These are phyloP conservation scores for Callipepla californica DNA, from an alignment of 2,113 vertebrate genomes.

Conservation along the genomic window DNA sequence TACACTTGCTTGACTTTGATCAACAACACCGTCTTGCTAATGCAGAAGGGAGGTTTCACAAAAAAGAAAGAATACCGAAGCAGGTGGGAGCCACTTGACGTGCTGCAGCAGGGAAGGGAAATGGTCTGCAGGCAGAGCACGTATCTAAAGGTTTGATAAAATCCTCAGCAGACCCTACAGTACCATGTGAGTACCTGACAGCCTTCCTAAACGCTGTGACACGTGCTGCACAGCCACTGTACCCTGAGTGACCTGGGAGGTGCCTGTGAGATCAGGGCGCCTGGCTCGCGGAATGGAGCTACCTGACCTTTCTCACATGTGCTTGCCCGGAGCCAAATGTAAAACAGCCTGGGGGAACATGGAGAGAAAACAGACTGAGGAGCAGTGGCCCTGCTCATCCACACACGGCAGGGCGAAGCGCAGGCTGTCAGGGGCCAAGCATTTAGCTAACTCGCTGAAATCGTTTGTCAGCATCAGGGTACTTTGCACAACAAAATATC, in stretches of 20 bases:
- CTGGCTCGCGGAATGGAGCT: neutral
- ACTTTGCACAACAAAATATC: neutral
- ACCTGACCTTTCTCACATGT: neutral
- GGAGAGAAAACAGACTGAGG: neutral
- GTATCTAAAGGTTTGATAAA: neutral
- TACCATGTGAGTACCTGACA: neutral
- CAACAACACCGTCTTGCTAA: fast-evolving
- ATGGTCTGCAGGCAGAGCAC: neutral
- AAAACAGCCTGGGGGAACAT: neutral
- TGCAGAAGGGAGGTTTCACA: fast-evolving
- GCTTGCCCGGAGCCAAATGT: neutral
- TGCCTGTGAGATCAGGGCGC: neutral
- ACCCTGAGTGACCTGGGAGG: neutral
- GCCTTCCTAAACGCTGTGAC: neutral
- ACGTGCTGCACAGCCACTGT: fast-evolving
- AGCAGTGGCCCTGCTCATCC: neutral
- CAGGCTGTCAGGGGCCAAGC: neutral
- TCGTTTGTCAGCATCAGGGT: neutral
- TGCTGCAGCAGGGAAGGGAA: neutral
- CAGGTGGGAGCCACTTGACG: neutral
- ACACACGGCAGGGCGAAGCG: neutral
- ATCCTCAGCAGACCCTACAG: neutral
- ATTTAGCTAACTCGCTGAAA: neutral
- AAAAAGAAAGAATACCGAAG: neutral
- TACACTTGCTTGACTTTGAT: fast-evolving